Conservation (phyloP, 2,113 vertebrate species). For the Redunca redunca region DNA sequence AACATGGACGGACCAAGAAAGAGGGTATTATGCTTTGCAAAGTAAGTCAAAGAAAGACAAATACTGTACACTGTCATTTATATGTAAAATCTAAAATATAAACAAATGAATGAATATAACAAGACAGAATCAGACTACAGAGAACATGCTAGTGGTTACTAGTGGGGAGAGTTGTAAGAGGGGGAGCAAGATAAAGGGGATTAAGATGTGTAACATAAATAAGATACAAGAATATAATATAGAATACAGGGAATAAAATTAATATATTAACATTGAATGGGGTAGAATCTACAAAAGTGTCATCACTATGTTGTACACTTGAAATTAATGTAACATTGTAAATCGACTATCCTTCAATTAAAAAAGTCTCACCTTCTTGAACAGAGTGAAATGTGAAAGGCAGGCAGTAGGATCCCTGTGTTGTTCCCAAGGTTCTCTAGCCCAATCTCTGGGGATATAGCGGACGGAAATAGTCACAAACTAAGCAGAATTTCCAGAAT, state of each 20-base stretch:
- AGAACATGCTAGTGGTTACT: neutral
- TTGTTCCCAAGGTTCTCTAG: neutral
- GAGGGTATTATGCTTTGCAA: neutral
- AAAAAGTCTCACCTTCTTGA: neutral
- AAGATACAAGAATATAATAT: neutral
- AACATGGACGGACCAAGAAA: neutral
- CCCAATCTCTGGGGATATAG: rapidly evolving
- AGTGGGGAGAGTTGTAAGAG: neutral
- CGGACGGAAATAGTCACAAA: neutral
- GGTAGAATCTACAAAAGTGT: neutral
- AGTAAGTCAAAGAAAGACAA: neutral
- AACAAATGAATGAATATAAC: neutral
- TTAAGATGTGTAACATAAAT: neutral
- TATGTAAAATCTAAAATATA: neutral
- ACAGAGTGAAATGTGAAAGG: rapidly evolving
- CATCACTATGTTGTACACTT: neutral
- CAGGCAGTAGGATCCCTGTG: neutral
- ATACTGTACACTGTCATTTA: neutral
- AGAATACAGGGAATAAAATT: neutral
- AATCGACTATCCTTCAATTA: neutral
- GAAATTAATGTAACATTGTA: neutral
- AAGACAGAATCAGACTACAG: neutral
- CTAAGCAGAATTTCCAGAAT: neutral
- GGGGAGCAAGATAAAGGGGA: neutral
- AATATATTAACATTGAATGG: neutral